Percentiles rank a stretch among this genome's conserved stretches.
phyloP scores from a whole-genome alignment of 2,888 invertebrate species.

The Agonopterix subpropinquella region DNA sequence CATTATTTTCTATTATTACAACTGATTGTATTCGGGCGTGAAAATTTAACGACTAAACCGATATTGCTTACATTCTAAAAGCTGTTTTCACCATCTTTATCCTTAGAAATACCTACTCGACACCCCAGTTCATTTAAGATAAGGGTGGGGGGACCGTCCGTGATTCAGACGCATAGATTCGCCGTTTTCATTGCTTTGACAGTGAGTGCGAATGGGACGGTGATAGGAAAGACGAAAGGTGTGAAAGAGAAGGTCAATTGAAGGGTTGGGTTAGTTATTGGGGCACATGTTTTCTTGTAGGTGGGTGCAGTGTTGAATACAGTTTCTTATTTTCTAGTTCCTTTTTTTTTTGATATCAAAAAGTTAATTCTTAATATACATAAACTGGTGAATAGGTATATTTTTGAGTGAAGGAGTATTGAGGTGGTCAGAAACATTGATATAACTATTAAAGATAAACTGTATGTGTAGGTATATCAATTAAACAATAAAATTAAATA shows the following conservation, averaged over 20 bases:
- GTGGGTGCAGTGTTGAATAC: constrained; percentile 40
- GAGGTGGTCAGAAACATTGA: too few relatives aligned
- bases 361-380: not conserved
- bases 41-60: too few relatives aligned
- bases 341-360: not conserved
- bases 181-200: constrained; percentile 66
- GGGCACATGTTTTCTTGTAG: constrained; percentile 46
- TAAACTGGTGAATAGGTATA: not conserved
- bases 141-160: constrained; percentile 53
- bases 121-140: constrained; percentile 70
- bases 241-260: constrained; percentile 37
- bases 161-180: constrained; percentile 72
- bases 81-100: constrained; percentile 8
- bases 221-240: constrained; percentile 29
- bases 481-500: too few relatives aligned
- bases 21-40: too few relatives aligned
- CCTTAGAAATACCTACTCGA: constrained; percentile 34
- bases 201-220: constrained; percentile 48
- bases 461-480: too few relatives aligned
- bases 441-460: too few relatives aligned
- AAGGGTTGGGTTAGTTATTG: constrained; percentile 62
- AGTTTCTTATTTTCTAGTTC: constrained; percentile 27
- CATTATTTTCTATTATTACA: too few relatives aligned
- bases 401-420: too few relatives aligned
- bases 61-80: not conserved